Base-by-base conservation (phyloP, 2,113 vertebrate genomes). In the Paralichthys olivaceus region DNA sequence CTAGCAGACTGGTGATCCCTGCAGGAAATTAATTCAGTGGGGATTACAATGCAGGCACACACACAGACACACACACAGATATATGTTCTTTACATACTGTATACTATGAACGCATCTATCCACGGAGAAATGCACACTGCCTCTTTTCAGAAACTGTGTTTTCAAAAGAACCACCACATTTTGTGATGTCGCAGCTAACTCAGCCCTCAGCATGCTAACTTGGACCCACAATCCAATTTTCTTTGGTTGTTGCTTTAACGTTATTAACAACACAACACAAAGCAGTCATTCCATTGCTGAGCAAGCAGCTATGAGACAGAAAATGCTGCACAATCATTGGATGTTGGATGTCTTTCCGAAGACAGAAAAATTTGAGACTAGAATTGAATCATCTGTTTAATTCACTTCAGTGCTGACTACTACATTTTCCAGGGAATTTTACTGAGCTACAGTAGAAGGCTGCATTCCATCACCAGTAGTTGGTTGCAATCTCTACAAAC, bases 1-100 rank as follows among this genome's bases (percentile, higher is more conserved):
- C 98, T 73, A 99, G 93, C 51, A 99, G 95, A 89, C 96, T 98
- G 75, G 96, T 97, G 88, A 99, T 96, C 62, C 98, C 98, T 99
- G 93, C 54, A 76, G 90, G 76, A 92, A 79, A 83, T 19, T 83
- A 23, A 76, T 73, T 19, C 11, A 53, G 45, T 14, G 0, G 63
- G 23, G 63, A 69, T 83, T 69, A 64, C 51, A 22, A 60, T 22
- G 40, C 5, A 9, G 8, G 51, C 29, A 64, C 13, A 63, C 45
- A 66, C 34, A 61, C 72, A 60, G 20, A 29, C 55, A 79, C 47
- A 72, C 14, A 40, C 15, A 43, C 56, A 53, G 4, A 20, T 47
- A 15, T 43, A 43, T 12, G 40, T 43, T 15, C 3, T 14, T 14
- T 15, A 43, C 12, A 40, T 3, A n/a, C n/a, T n/a, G n/a, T n/a